Percentiles rank a stretch among this genome's conserved stretches.
These are phyloP conservation scores for Hymenochirus boettgeri DNA, from an alignment of 2,113 vertebrate genomes.

Conservation along the genomic window DNA sequence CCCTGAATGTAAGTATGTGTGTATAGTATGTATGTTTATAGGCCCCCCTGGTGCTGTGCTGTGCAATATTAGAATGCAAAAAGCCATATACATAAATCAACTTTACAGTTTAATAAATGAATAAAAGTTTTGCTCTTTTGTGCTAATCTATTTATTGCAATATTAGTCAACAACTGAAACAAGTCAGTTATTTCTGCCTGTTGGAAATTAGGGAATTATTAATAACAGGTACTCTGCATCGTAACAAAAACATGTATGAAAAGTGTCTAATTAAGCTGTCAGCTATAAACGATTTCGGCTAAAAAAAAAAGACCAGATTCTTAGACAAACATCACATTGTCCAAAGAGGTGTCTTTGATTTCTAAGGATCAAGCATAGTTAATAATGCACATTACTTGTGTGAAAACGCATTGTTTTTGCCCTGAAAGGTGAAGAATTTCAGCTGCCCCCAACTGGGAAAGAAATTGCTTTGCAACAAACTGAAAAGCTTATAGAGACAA, in stretches of 20 bases:
- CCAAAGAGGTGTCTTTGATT: slow-evolving; percentile 24
- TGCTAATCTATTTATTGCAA: slow-evolving; percentile 3
- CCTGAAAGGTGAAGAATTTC: slow-evolving; percentile 32
- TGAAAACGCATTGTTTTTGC: slow-evolving; percentile 32
- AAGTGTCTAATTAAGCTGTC: slow-evolving; percentile 27
- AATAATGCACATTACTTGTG: slow-evolving; percentile 17
- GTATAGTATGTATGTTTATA: too few species aligned
- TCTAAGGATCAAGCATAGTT: slow-evolving; percentile 14
- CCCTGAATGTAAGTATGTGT: too few species aligned
- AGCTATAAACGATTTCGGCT: background rate
- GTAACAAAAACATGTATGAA: slow-evolving; percentile 6
- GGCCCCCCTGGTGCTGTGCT: too few species aligned
- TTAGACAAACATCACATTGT: slow-evolving; percentile 33
- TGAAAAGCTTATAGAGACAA: slow-evolving; percentile 37
- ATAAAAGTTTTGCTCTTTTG: too few species aligned
- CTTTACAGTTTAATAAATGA: too few species aligned
- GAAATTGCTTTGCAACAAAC: slow-evolving; percentile 40
- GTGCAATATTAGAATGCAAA: too few species aligned
- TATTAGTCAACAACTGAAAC: slow-evolving; percentile 7
- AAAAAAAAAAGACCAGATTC: slow-evolving; percentile 20
- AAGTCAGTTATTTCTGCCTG: slow-evolving; percentile 11
- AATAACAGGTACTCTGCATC: background rate
- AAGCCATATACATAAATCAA: too few species aligned
- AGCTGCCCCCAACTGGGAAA: slow-evolving; percentile 31
- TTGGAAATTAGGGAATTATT: slow-evolving; percentile 13